Percentiles rank a stretch among this genome's conserved stretches.
phyloP scores from a whole-genome alignment of 2,113 vertebrate genomes.

The Paracanthobrama guichenoti region DNA sequence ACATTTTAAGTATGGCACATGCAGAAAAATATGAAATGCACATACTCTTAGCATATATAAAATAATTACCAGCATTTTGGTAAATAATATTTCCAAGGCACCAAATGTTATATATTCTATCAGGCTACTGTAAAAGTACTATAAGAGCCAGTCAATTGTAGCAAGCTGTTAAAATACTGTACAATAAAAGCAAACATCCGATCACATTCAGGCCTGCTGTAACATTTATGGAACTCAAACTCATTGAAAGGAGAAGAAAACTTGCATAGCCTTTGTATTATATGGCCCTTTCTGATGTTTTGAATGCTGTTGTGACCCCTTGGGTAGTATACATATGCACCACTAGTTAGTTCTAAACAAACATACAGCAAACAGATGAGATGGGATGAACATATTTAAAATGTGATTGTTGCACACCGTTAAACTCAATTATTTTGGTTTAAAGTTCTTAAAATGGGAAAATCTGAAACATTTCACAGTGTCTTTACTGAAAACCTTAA shows the following conservation, averaged over 20 bases:
- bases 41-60: slow-evolving; percentile 28
- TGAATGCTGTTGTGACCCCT: slow-evolving; percentile 20
- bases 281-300: neutral
- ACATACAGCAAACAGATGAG: slow-evolving; percentile 47
- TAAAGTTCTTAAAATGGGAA: neutral
- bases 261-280: slow-evolving; percentile 1
- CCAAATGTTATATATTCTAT: slow-evolving; percentile 65
- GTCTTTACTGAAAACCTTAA: neutral
- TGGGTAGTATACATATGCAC: slow-evolving; percentile 51
- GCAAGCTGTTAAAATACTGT: slow-evolving; percentile 55
- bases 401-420: slow-evolving; percentile 10
- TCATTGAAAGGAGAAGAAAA: slow-evolving; percentile 35
- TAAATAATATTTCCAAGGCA: slow-evolving; percentile 66
- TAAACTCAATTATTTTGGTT: slow-evolving; percentile 7
- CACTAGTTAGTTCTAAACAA: slow-evolving; percentile 18
- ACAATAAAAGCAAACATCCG: slow-evolving; percentile 55
- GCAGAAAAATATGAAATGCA: slow-evolving; percentile 21
- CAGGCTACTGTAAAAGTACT: slow-evolving; percentile 45
- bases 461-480: neutral
- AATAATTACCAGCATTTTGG: slow-evolving; percentile 38
- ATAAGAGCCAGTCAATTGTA: slow-evolving; percentile 47
- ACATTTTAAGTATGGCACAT: slow-evolving; percentile 23
- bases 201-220: slow-evolving; percentile 50
- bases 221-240: slow-evolving; percentile 55
- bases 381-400: slow-evolving; percentile 11